These are phyloP conservation scores for Bibio marci DNA, from an alignment of 2,888 invertebrate genomes.

Conservation along the genomic window DNA sequence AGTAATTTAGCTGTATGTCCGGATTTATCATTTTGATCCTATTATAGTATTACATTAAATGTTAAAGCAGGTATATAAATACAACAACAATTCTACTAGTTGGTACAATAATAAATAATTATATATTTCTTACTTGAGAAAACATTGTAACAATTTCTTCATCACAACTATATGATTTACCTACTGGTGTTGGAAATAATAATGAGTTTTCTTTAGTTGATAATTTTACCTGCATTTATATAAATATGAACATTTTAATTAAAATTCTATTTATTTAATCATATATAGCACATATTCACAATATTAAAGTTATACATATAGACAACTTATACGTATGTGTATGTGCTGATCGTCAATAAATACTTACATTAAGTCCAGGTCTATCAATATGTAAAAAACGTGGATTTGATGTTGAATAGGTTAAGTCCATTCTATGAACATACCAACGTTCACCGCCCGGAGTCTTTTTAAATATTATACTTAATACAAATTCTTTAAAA, in stretches of 20 bases:
- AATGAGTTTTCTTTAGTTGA: constrained; percentile 41
- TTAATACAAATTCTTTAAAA: constrained; percentile 58
- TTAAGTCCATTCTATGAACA: constrained; percentile 56
- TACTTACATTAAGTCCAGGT: constrained; percentile 28
- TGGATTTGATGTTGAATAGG: constrained; percentile 49
- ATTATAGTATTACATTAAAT: too few relatives aligned
- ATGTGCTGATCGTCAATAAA: too few relatives aligned
- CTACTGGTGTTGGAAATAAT: constrained; percentile 72
- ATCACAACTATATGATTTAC: constrained; percentile 64
- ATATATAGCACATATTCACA: too few relatives aligned
- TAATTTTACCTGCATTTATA: constrained; percentile 26
- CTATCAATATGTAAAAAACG: constrained; percentile 42
- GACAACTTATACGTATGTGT: too few relatives aligned
- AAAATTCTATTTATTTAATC: background rate
- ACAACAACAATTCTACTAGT: too few relatives aligned
- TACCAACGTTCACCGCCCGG: constrained; percentile 84
- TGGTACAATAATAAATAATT: too few relatives aligned
- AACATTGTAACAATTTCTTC: constrained; percentile 49
- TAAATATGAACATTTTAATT: constrained; percentile 8
- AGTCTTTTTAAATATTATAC: constrained; percentile 69
- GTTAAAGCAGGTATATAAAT: too few relatives aligned
- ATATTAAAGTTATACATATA: too few relatives aligned
- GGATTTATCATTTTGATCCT: constrained; percentile 25
- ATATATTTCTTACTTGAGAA: constrained; percentile 35
- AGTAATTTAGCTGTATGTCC: constrained; percentile 44